Evolutionary conservation across 2,888 invertebrate genomes (phyloP).

Genomic region (Pristionchus mayeri): DNA sequence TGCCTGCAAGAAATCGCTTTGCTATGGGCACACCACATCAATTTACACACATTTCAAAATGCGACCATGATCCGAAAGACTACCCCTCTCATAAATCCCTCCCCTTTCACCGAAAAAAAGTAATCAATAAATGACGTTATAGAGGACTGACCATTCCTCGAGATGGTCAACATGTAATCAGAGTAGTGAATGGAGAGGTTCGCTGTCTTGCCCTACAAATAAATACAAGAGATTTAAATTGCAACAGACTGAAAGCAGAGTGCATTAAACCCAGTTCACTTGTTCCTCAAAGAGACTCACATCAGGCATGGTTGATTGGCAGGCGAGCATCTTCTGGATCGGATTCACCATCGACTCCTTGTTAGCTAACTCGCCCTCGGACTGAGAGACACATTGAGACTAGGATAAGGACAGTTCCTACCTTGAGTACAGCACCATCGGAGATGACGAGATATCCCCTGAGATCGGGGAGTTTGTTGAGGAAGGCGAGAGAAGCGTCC

Average conservation of each 20-base stretch:
- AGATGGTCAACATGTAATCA: constrained; percentile 45
- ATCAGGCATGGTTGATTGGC: constrained; percentile 13
- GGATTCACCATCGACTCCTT: constrained; percentile 34
- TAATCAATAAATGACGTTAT: background rate
- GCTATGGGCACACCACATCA: too few species aligned
- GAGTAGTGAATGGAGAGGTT: constrained; percentile 33
- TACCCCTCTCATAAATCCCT: background rate
- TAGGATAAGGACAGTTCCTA: background rate
- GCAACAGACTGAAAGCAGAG: too few species aligned
- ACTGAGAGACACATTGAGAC: background rate
- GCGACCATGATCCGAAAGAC: too few species aligned
- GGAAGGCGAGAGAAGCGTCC: constrained; percentile 29
- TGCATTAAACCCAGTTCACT: background rate
- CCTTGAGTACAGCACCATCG: constrained; percentile 44
- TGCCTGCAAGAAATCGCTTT: background rate
- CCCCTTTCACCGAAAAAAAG: background rate
- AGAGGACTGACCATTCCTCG: background rate
- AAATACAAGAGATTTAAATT: background rate
- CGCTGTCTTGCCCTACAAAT: background rate
- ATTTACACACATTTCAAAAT: too few species aligned
- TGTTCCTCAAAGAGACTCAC: background rate
- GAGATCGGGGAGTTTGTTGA: constrained; percentile 36
- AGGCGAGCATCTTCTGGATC: constrained; percentile 20
- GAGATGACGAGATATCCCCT: constrained; percentile 21
- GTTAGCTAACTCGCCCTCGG: constrained; percentile 41